Evolutionary conservation across 2,113 vertebrate species (phyloP).

Genomic region (Triplophysa tibetana): DNA sequence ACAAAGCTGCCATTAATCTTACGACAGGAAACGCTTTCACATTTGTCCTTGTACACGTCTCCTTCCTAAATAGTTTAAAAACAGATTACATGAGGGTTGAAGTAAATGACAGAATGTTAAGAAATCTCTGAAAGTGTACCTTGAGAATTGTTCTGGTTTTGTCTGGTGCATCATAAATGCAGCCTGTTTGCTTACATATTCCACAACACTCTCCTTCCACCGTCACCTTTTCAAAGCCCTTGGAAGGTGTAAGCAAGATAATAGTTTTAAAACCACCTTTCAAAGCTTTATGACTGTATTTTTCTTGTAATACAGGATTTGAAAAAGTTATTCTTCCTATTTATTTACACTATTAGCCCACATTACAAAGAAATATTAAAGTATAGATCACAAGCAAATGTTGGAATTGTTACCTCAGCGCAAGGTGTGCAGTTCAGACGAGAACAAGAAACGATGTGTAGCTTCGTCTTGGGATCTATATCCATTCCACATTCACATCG

Average conservation of each 20-base stretch:
- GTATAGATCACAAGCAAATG: constrained; percentile 46
- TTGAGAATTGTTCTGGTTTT: constrained; percentile 43
- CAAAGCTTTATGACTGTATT: too few relatives aligned
- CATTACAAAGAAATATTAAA: too few relatives aligned
- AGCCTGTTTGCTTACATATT: constrained; percentile 60
- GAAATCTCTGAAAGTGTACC: constrained; percentile 55
- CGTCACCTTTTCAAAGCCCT: neutral
- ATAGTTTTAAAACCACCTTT: neutral
- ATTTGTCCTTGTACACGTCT: neutral
- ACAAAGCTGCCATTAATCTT: constrained; percentile 59
- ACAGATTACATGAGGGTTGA: neutral
- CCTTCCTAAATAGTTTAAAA: constrained; percentile 17
- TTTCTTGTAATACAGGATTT: too few relatives aligned
- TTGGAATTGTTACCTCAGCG: constrained; percentile 62
- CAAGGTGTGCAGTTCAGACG: constrained; percentile 71
- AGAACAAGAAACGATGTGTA: constrained; percentile 64
- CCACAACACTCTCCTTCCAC: constrained; percentile 78
- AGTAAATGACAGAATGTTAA: neutral
- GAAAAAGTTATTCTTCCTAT: too few relatives aligned
- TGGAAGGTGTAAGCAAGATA: neutral
- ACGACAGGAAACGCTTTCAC: constrained; percentile 68
- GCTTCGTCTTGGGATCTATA: constrained; percentile 53
- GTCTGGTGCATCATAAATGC: constrained; percentile 51
- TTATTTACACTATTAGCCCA: too few relatives aligned
- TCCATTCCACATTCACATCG: constrained; percentile 73